Base-by-base conservation (phyloP, 2,888 invertebrate species). In the Drepana falcataria region DNA sequence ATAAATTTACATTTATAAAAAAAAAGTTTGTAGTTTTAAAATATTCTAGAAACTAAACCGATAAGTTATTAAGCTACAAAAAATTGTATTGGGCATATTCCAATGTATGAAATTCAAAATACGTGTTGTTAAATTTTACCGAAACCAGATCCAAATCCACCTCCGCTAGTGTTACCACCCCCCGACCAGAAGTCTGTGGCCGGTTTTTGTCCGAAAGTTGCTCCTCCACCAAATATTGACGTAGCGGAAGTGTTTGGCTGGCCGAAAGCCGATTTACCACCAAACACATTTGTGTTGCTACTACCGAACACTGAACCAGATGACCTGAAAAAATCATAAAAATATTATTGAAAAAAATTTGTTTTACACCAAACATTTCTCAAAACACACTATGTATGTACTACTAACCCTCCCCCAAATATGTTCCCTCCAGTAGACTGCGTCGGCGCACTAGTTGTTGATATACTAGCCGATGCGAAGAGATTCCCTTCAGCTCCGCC, bases 381-480 rank as follows among this genome's bases (percentile, higher is more conserved):
- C 7, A 3, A 7, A 6, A 4, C 4, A 4, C 7, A 4, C 4
- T 40, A 7, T 1, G 2, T 3, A 3, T 9, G 6, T 44, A 9
- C 3, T 51, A 4, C 61, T 77, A 72, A 88, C 89, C 83, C 76
- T 63, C 79, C 77, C 35, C 86, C 87, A 65, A 91, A 90, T 60
- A 88, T 83, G 64, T 73, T 88, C 49, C 86, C 86, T 4, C 81
- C 79, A 48, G 72, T 79, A 1, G 68, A 64, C 35, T 70, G 79
- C 3, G 83, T 68, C 0, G 83, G 69, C 0, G 87, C 81, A 51
- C 70, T 85, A 0, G 87, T 87, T 0, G 90, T 85, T 0, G 91
- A 89, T 65, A 91, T 91, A 63, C 81, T 89, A 9, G 88, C 87
- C 0, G 86, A 73, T 1, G 88, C 87, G 64, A 91, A 92, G 61